Evolutionary conservation across 2,797 vertebrate species (phyloP).

Genomic region (Pelobates cultripes): DNA sequence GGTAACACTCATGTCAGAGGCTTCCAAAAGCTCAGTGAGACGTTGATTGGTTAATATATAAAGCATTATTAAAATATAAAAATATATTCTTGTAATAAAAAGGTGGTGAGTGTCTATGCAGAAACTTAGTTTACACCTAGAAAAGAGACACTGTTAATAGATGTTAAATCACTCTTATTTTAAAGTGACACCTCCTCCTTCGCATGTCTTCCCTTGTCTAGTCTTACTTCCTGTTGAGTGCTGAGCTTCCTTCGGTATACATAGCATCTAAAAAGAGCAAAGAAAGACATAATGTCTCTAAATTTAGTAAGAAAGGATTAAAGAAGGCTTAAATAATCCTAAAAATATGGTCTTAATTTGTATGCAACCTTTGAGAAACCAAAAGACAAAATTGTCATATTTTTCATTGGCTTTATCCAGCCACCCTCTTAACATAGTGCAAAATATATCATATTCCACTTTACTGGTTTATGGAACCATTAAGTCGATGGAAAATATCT

Average conservation of each 20-base stretch:
- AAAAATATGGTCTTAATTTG: constrained; percentile 6
- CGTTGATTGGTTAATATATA: too few relatives aligned
- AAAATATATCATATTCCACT: not conserved
- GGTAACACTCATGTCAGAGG: too few relatives aligned
- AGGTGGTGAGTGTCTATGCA: too few relatives aligned
- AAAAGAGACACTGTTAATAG: too few relatives aligned
- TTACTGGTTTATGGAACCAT: constrained; percentile 3
- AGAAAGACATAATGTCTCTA: not conserved
- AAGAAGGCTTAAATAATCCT: not conserved
- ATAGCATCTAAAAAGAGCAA: not conserved
- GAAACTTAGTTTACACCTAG: too few relatives aligned
- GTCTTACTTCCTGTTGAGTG: too few relatives aligned
- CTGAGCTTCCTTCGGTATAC: not conserved
- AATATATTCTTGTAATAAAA: too few relatives aligned
- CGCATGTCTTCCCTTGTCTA: too few relatives aligned
- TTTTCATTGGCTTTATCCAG: not conserved
- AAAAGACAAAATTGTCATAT: not conserved
- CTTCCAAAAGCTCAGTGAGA: too few relatives aligned
- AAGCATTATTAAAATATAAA: too few relatives aligned
- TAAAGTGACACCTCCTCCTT: too few relatives aligned
- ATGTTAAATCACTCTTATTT: too few relatives aligned
- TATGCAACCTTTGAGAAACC: not conserved
- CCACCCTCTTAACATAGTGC: not conserved
- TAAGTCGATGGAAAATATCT: constrained; percentile 24
- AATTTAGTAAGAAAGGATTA: not conserved